Percentiles rank a stretch among this genome's conserved stretches.
Conservation (phyloP, 1,140 invertebrate species). For the Drosophila bocqueti region DNA sequence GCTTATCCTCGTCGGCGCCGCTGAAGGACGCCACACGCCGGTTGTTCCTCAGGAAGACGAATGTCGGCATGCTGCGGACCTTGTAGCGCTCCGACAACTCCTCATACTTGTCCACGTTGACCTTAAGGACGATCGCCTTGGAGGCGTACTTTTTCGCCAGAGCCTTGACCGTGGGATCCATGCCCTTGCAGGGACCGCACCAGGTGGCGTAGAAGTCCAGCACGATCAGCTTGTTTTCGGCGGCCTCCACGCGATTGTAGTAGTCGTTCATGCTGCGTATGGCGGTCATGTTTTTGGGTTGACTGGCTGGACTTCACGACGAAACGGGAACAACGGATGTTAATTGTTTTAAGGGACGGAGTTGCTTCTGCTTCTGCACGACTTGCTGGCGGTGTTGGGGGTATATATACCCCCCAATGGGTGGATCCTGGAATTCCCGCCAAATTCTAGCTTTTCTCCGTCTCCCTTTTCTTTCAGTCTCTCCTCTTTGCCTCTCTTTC, state of each 20-base stretch:
- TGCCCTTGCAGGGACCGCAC: conserved; percentile 88
- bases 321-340: neutral
- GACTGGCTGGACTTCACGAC: neutral
- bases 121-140: conserved; percentile 55
- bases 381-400: rapidly evolving
- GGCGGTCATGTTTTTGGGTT: conserved; percentile 15
- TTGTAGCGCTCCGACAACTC: conserved; percentile 52
- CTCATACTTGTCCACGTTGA: conserved; percentile 62
- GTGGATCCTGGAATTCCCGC: conserved; percentile 38
- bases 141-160: conserved; percentile 48
- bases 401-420: conserved; percentile 11
- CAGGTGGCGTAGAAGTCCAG: conserved; percentile 86
- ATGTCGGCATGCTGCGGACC: conserved; percentile 60
- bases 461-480: neutral
- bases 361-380: conserved; percentile 4
- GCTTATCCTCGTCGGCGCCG: conserved; percentile 62
- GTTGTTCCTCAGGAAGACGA: conserved; percentile 50
- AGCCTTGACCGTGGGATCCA: conserved; percentile 85
- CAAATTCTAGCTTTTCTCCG: conserved; percentile 5
- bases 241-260: conserved; percentile 83
- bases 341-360: neutral
- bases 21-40: conserved; percentile 28
- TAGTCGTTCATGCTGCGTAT: conserved; percentile 56
- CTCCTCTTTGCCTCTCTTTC: neutral
- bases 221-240: conserved; percentile 87